Percentiles rank a stretch among this genome's conserved stretches.
phyloP scores from a whole-genome alignment of 2,888 invertebrate species.

The Dasypolia templi region DNA sequence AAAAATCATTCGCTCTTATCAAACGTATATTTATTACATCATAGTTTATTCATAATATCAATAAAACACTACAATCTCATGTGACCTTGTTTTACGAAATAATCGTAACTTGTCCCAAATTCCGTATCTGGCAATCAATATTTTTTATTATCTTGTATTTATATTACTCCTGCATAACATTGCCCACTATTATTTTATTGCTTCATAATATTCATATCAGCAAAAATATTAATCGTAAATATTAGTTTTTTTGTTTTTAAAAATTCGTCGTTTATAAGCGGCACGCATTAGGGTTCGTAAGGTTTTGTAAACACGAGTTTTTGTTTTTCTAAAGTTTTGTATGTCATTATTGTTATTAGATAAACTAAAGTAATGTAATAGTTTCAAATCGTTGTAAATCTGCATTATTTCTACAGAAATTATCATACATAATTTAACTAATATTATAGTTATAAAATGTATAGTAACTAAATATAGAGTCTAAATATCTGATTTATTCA shows the following conservation, averaged over 20 bases:
- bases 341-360: not conserved
- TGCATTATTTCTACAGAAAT: slow-evolving; percentile 11
- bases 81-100: slow-evolving; percentile 62
- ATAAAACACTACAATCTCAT: slow-evolving; percentile 52
- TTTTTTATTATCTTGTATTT: slow-evolving; percentile 60
- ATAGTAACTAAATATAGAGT: no score
- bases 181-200: slow-evolving; percentile 33
- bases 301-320: slow-evolving; percentile 1
- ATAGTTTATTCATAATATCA: slow-evolving; percentile 39
- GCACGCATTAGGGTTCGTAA: slow-evolving; percentile 25
- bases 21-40: slow-evolving; percentile 54
- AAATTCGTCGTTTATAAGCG: slow-evolving; percentile 46
- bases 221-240: slow-evolving; percentile 40
- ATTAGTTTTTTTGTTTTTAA: slow-evolving; percentile 6
- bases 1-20: slow-evolving; percentile 32
- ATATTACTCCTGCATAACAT: slow-evolving; percentile 31
- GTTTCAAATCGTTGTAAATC: not conserved
- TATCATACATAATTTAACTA: not conserved
- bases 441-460: no score
- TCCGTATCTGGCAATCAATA: slow-evolving; percentile 62
- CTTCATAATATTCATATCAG: slow-evolving; percentile 54
- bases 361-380: not conserved
- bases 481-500: no score
- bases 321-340: not conserved
- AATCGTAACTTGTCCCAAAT: slow-evolving; percentile 57